Percentiles rank a stretch among this genome's conserved stretches.
These are phyloP conservation scores for Mastomys natalensis DNA, from an alignment of 2,113 vertebrate species.

Conservation along the genomic window DNA sequence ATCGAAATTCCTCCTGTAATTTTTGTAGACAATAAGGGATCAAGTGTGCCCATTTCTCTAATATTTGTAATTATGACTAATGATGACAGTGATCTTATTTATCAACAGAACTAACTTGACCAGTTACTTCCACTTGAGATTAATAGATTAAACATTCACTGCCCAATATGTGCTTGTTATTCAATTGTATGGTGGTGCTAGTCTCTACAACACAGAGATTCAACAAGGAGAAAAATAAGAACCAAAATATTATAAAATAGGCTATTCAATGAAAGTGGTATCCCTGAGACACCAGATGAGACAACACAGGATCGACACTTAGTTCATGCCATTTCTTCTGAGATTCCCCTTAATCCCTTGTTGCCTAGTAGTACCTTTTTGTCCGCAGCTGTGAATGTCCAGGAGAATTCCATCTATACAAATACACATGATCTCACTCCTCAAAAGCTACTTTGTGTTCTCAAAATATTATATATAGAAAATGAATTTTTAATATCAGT, in stretches of 20 bases:
- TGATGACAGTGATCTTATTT: not conserved
- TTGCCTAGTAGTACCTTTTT: not conserved
- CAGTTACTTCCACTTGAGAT: not conserved
- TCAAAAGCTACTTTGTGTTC: not conserved
- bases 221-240: not conserved
- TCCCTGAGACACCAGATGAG: not conserved
- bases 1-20: not conserved
- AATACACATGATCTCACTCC: not conserved
- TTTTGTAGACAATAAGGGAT: not conserved
- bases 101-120: not conserved
- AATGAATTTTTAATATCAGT: not conserved
- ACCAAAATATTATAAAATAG: conserved; percentile 8
- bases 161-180: not conserved
- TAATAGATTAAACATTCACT: not conserved
- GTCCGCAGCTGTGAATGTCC: not conserved
- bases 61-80: not conserved
- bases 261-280: not conserved
- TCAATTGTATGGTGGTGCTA: not conserved
- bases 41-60: not conserved
- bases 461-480: conserved; percentile 10
- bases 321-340: not conserved
- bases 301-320: not conserved
- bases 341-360: not conserved
- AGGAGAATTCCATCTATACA: not conserved
- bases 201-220: not conserved